Evolutionary conservation across 1,140 invertebrate species (phyloP).

Genomic region (Camponotus floridanus): DNA sequence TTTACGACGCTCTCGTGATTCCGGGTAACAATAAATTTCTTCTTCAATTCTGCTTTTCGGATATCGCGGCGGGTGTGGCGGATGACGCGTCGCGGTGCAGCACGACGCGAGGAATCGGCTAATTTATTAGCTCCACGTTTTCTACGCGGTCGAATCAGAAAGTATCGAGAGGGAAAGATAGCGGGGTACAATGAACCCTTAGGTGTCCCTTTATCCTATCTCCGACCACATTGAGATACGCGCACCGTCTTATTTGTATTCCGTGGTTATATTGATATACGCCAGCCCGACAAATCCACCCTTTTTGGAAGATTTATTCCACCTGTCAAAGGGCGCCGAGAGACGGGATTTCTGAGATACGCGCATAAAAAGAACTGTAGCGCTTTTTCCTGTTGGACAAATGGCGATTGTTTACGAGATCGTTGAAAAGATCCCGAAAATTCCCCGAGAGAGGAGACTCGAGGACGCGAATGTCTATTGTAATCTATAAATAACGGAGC

Average conservation of each 20-base stretch:
- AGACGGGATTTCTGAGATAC: not conserved
- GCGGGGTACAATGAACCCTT: slow-evolving; percentile 37
- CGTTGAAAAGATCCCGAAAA: not conserved
- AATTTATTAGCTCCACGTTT: slow-evolving; percentile 49
- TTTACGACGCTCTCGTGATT: slow-evolving; percentile 26
- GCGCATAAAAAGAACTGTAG: not conserved
- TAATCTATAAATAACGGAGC: not conserved
- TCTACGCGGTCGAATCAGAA: slow-evolving; percentile 39
- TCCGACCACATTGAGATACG: not conserved
- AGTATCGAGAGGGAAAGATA: slow-evolving; percentile 37
- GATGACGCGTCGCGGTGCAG: not conserved
- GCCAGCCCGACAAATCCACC: slow-evolving; percentile 38
- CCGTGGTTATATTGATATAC: slow-evolving; percentile 53
- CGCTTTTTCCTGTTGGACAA: slow-evolving; percentile 22
- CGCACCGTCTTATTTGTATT: slow-evolving; percentile 52
- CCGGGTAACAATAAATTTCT: slow-evolving; percentile 55
- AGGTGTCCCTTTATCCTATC: not conserved
- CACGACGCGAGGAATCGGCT: not conserved
- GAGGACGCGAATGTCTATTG: not conserved
- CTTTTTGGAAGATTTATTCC: slow-evolving; percentile 43
- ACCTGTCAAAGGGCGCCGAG: slow-evolving; percentile 27
- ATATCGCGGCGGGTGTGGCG: slow-evolving; percentile 14
- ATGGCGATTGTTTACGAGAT: slow-evolving; percentile 24
- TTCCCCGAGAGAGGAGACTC: not conserved
- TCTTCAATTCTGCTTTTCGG: slow-evolving; percentile 33